Evolutionary conservation across 2,888 invertebrate genomes (phyloP), one percentile per base, ranked within the genome.

Genomic region (Netelia melanura): DNA sequence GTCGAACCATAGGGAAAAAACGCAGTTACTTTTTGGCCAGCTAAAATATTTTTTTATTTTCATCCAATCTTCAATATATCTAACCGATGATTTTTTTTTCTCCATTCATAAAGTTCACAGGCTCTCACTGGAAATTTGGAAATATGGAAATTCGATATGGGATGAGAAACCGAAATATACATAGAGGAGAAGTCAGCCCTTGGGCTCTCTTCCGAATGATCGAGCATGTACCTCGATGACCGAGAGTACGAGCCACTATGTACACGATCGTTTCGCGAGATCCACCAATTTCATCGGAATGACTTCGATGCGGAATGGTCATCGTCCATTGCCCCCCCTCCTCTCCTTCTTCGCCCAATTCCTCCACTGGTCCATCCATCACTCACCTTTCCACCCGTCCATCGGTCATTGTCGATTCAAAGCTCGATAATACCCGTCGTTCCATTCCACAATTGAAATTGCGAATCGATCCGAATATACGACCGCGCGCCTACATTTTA

Each of bases 201-300:
- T 77, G 71, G n/a, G 61, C 77, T 72, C 81, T 62, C 68, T 75
- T 81, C 68, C 81, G 82, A 72, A 77, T 72, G 82, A 82, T 82
- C 71, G 79, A 79, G 71, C 64, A 64, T n/a, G 43, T 11, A 9
- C 43, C 38, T 44, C 54, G 61, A 78, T 70, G 68, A 62, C 11
- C 58, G 52, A 44, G 48, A 65, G 71, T 65, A 65, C 70, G 81
- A 38, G 54, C n/a, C 61, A 62, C 25, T 52, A 68, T 48, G 17
- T 56, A 56, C 56, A 52, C 58, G 25, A 65, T 77, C 77, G 58
- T 72, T 82, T 77, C 58, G 71, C 25, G 30, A 25, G 71, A 71
- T 71, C 67, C 38, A 65, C 71, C 77, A 82, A 82, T 77, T 77
- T 72, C 67, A 52, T 21, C 56, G 81, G 70, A 76, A 82, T 76